Evolutionary conservation across 2,888 invertebrate species (phyloP).

Genomic region (Lottia scabra): DNA sequence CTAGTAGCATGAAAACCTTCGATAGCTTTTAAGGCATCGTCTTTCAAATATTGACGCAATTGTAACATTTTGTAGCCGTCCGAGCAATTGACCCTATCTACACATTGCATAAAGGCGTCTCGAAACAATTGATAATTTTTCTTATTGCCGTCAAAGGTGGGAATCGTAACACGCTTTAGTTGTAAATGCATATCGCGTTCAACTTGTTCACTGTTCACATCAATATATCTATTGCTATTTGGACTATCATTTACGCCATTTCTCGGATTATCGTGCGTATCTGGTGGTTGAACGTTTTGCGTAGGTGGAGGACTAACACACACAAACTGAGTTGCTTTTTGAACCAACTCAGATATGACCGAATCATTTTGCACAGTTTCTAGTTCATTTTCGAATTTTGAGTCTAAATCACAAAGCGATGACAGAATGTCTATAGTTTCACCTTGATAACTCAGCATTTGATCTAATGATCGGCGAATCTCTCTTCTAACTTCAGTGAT

Average conservation of each 20-base stretch:
- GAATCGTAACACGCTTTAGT: not conserved
- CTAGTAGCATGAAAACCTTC: not conserved
- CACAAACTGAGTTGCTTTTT: not conserved
- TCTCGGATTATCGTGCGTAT: no score
- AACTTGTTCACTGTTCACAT: no score
- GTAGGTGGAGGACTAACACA: not conserved
- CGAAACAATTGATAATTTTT: not conserved
- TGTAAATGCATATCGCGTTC: not conserved
- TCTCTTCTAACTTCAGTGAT: not conserved
- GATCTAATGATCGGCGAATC: not conserved
- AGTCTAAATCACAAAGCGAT: not conserved
- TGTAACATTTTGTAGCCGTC: no score
- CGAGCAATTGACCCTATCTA: not conserved
- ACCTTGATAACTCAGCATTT: not conserved
- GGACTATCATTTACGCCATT: no score
- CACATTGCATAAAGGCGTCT: not conserved
- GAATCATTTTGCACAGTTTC: not conserved
- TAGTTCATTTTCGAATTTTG: not conserved
- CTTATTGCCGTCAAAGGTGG: not conserved
- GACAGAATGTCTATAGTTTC: not conserved
- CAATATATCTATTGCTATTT: no score
- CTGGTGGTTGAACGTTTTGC: no score
- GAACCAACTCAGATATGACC: not conserved
- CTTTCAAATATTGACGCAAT: not conserved
- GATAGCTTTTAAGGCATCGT: not conserved